Evolutionary conservation across 2,888 invertebrate species (phyloP).

Genomic region (Pandemis heparana): DNA sequence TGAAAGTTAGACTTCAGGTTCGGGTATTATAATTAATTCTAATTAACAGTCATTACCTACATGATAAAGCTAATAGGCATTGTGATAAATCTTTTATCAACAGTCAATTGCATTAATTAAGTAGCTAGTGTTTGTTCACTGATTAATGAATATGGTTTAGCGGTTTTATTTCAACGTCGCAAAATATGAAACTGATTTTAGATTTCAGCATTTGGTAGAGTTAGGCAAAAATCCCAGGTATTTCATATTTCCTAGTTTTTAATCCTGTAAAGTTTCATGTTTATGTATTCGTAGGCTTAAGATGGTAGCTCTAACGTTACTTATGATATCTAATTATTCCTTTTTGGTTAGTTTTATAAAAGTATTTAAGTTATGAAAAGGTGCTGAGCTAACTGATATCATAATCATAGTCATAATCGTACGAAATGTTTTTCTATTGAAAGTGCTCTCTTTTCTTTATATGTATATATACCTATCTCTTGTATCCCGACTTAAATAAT

Average conservation of each 20-base stretch:
- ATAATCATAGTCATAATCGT: too few relatives aligned
- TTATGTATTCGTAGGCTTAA: too few relatives aligned
- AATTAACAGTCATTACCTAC: background rate
- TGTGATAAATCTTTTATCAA: slow-evolving; percentile 11
- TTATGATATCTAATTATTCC: too few relatives aligned
- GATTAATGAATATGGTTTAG: background rate
- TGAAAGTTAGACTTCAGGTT: too few relatives aligned
- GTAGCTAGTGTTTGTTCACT: background rate
- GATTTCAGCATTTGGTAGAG: background rate
- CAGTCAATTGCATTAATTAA: background rate
- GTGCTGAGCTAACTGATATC: too few relatives aligned
- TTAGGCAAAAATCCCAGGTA: background rate
- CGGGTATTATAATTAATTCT: background rate
- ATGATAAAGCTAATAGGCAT: slow-evolving; percentile 22
- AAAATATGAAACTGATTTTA: background rate
- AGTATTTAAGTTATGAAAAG: too few relatives aligned
- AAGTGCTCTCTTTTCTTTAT: background rate
- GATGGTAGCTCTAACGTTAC: too few relatives aligned
- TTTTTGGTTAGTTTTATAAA: too few relatives aligned
- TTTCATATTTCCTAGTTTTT: background rate
- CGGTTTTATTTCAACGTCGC: background rate
- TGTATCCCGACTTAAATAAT: background rate
- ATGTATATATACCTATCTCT: too few relatives aligned
- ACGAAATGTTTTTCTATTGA: background rate
- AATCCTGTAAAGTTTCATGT: too few relatives aligned